These are phyloP conservation scores for Austrofundulus limnaeus DNA, from an alignment of 2,113 vertebrate genomes.

Conservation along the genomic window DNA sequence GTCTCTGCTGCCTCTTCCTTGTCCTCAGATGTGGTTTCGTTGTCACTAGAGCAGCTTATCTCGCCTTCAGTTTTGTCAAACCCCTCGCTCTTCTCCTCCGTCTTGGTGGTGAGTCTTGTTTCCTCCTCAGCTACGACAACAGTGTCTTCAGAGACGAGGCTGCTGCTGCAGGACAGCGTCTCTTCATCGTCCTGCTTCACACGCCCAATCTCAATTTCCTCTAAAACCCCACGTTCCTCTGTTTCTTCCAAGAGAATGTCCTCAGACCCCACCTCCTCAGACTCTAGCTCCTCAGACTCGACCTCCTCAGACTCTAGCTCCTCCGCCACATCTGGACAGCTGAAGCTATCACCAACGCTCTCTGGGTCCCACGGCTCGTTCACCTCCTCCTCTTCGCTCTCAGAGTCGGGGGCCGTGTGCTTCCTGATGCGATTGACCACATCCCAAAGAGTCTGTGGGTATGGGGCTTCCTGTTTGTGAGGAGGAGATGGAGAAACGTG, in stretches of 20 bases:
- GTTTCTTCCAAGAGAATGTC: slow-evolving; percentile 3
- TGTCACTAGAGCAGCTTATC: background rate
- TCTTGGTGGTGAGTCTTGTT: slow-evolving; percentile 3
- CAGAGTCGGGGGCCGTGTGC: slow-evolving; percentile 92
- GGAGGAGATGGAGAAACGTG: background rate
- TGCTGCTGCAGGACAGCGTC: slow-evolving; percentile 74
- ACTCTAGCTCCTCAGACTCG: background rate
- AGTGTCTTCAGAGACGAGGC: slow-evolving; percentile 71
- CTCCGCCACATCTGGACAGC: background rate
- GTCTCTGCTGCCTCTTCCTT: background rate
- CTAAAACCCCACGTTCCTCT: slow-evolving; percentile 1
- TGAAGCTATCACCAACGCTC: slow-evolving; percentile 13
- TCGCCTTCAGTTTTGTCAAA: slow-evolving; percentile 8
- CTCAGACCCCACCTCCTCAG: slow-evolving; percentile 1
- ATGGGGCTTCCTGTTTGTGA: slow-evolving; percentile 57
- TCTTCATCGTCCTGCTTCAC: slow-evolving; percentile 57
- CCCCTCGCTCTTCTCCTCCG: background rate
- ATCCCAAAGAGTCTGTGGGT: slow-evolving; percentile 81
- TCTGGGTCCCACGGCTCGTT: slow-evolving; percentile 67
- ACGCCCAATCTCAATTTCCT: slow-evolving; percentile 5
- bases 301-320: slow-evolving; percentile 2
- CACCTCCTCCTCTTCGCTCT: slow-evolving; percentile 84
- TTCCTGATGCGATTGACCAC: slow-evolving; percentile 88
- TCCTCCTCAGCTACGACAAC: slow-evolving; percentile 64
- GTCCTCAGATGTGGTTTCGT: slow-evolving; percentile 12